Evolutionary conservation across 2,797 vertebrate genomes (phyloP).

Genomic region (Fundulus diaphanus): DNA sequence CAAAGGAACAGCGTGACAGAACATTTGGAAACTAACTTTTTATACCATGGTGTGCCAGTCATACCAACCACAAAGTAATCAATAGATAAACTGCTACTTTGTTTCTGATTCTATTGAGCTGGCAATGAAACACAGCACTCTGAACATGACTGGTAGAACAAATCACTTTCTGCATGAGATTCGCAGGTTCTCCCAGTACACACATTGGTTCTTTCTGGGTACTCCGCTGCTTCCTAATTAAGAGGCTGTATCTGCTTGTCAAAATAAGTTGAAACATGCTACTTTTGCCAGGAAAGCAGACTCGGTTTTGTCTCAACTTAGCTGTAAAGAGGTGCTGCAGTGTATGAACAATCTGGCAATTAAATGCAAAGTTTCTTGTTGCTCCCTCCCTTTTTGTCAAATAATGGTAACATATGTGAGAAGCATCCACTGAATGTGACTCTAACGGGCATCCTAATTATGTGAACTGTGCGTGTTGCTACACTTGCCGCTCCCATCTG

Average conservation of each 20-base stretch:
- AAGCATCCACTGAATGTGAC: not conserved
- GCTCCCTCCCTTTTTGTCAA: not conserved
- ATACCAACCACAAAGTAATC: not conserved
- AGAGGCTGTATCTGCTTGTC: too few species aligned
- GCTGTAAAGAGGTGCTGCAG: not conserved
- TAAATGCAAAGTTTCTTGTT: not conserved
- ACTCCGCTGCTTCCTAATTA: too few species aligned
- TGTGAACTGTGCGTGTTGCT: not conserved
- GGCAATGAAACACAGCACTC: not conserved
- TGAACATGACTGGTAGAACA: not conserved
- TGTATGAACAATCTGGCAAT: not conserved
- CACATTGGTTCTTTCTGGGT: too few species aligned
- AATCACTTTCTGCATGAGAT: too few species aligned
- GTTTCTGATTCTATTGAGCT: not conserved
- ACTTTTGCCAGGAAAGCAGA: not conserved
- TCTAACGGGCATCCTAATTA: not conserved
- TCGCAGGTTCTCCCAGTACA: too few species aligned
- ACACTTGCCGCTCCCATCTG: not conserved
- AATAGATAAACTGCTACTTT: not conserved
- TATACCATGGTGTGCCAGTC: not conserved
- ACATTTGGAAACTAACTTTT: not conserved
- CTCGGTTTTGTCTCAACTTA: not conserved
- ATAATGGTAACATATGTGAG: not conserved
- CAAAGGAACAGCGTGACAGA: not conserved
- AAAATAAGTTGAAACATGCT: not conserved